Evolutionary conservation across 92 coral and sea anemone genomes (phyloP).

Genomic region (Parazoanthus darwini): DNA sequence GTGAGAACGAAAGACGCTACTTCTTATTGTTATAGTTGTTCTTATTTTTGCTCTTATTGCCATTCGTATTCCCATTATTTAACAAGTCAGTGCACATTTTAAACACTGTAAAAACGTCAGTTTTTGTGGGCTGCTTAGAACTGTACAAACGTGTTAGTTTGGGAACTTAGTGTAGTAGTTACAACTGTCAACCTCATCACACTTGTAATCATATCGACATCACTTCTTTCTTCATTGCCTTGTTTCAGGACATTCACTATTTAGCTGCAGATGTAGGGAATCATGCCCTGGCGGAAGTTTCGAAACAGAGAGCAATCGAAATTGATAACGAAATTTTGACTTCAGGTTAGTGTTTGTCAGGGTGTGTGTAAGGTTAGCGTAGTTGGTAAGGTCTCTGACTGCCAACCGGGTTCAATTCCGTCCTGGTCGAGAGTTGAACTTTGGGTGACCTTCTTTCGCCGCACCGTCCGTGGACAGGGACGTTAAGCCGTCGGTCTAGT

Average conservation of each 20-base stretch:
- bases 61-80: background rate
- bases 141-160: background rate
- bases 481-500: too few species aligned
- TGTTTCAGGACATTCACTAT: slow-evolving; percentile 88
- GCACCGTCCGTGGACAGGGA: too few species aligned
- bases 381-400: too few species aligned
- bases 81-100: background rate
- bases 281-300: slow-evolving; percentile 83
- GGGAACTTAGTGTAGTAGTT: background rate
- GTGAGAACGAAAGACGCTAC: too few species aligned
- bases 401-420: too few species aligned
- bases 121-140: too few species aligned
- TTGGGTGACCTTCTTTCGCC: too few species aligned
- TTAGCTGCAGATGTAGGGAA: slow-evolving; percentile 88
- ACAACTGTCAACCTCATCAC: background rate
- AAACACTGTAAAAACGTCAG: too few species aligned
- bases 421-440: too few species aligned
- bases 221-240: background rate
- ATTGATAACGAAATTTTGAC: slow-evolving; percentile 89
- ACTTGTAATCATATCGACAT: background rate
- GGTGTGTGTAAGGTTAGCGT: too few species aligned
- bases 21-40: background rate
- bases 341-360: slow-evolving; percentile 65
- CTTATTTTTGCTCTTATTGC: background rate
- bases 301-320: slow-evolving; percentile 93